These are phyloP conservation scores for Lampris megalopsis DNA, from an alignment of 2,113 vertebrate genomes.

Conservation along the genomic window DNA sequence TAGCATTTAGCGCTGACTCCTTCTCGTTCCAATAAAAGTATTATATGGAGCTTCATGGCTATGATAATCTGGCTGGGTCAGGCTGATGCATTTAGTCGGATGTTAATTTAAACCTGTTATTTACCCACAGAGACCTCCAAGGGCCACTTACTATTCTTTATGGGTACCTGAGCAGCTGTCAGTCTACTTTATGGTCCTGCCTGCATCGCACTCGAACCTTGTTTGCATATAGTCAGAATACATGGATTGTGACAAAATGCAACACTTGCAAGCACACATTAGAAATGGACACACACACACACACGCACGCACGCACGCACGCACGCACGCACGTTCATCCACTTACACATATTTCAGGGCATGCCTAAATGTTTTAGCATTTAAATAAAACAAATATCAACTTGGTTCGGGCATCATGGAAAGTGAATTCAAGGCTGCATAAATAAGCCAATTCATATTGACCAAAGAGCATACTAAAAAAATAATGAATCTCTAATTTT, in stretches of 20 bases:
- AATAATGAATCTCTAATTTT: slow-evolving; percentile 20
- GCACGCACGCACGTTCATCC: not conserved
- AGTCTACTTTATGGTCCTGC: slow-evolving; percentile 59
- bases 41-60: slow-evolving; percentile 64
- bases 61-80: slow-evolving; percentile 64
- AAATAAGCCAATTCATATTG: slow-evolving; percentile 22
- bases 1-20: slow-evolving; percentile 51
- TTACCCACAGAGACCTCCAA: slow-evolving; percentile 39
- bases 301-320: not conserved
- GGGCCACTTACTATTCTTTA: slow-evolving; percentile 54
- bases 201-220: slow-evolving; percentile 49
- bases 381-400: slow-evolving; percentile 66
- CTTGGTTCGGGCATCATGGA: slow-evolving; percentile 22
- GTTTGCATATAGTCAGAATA: slow-evolving; percentile 61
- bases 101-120: slow-evolving; percentile 71
- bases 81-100: slow-evolving; percentile 67
- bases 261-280: slow-evolving; percentile 59
- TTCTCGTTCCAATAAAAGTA: slow-evolving; percentile 51
- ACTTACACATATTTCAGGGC: slow-evolving; percentile 53
- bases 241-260: slow-evolving; percentile 64
- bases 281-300: slow-evolving; percentile 57
- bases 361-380: slow-evolving; percentile 71
- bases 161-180: slow-evolving; percentile 59
- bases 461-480: not conserved
- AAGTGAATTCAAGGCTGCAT: slow-evolving; percentile 6